These are phyloP conservation scores for Gobio gobio DNA, from an alignment of 2,113 vertebrate species.

Conservation along the genomic window DNA sequence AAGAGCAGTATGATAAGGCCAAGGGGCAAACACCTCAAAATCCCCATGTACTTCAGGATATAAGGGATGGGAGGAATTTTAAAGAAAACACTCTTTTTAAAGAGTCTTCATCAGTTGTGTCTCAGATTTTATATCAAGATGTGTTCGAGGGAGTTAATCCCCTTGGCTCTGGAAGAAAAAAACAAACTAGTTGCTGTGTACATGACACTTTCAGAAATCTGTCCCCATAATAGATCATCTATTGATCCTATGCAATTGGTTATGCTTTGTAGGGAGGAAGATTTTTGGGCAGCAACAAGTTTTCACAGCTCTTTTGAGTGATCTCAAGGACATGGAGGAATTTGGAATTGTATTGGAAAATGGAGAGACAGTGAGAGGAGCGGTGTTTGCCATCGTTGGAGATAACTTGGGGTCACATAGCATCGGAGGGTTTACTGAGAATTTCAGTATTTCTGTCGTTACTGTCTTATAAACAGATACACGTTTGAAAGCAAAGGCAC, in stretches of 20 bases:
- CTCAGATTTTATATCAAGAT: conserved; percentile 14
- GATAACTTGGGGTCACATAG: background rate
- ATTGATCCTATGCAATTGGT: conserved; percentile 1
- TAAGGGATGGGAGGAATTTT: conserved; percentile 6
- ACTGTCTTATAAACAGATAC: background rate
- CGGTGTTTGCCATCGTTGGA: background rate
- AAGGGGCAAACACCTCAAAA: background rate
- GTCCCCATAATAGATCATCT: conserved; percentile 4
- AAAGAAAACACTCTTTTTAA: background rate
- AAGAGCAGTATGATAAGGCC: background rate
- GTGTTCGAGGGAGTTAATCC: background rate
- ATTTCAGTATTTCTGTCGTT: background rate
- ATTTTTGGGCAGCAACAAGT: conserved; percentile 1
- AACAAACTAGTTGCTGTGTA: conserved; percentile 17
- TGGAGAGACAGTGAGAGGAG: conserved; percentile 8
- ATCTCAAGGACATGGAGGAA: conserved; percentile 18
- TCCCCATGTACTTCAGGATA: background rate
- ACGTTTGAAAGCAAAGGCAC: conserved; percentile 6
- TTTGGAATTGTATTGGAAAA: background rate
- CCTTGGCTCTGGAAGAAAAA: background rate
- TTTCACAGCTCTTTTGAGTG: background rate
- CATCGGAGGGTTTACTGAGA: background rate
- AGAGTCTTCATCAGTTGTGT: background rate
- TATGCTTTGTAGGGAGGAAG: conserved; percentile 11
- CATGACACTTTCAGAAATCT: background rate